A percentile compares a stretch with the other conserved stretches of the same genome.
phyloP scores from a whole-genome alignment of 2,797 vertebrate species.

The Onychomys arenicola region DNA sequence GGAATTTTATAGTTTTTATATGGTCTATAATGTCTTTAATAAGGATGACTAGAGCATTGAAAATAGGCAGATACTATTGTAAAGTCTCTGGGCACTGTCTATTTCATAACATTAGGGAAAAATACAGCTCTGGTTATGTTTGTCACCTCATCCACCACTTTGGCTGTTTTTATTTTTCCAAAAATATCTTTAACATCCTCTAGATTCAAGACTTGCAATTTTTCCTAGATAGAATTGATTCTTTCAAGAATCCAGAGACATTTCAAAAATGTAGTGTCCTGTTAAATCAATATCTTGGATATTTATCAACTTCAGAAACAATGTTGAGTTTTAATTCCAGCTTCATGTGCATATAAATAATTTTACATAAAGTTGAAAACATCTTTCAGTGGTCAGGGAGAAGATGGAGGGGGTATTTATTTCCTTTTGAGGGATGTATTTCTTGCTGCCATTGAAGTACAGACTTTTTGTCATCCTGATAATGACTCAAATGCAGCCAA shows the following conservation, averaged over 20 bases:
- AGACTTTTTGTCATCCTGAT: background rate
- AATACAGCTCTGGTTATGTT: background rate
- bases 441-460: background rate
- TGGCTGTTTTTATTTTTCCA: background rate
- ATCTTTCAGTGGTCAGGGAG: background rate
- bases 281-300: background rate
- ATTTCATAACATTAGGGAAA: background rate
- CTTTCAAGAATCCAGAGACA: background rate
- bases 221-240: background rate
- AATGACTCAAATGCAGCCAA: conserved; percentile 81
- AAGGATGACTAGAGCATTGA: background rate
- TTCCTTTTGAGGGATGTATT: background rate
- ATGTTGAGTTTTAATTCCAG: background rate
- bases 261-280: background rate
- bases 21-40: background rate
- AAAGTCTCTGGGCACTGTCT: background rate
- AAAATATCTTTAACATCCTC: background rate
- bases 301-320: background rate
- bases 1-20: background rate
- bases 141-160: background rate
- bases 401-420: background rate
- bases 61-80: background rate
- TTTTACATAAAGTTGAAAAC: background rate
- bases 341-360: too few relatives aligned
- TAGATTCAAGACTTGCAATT: background rate